Evolutionary conservation across 2,113 vertebrate species (phyloP).

Genomic region (Dasyornis broadbenti): DNA sequence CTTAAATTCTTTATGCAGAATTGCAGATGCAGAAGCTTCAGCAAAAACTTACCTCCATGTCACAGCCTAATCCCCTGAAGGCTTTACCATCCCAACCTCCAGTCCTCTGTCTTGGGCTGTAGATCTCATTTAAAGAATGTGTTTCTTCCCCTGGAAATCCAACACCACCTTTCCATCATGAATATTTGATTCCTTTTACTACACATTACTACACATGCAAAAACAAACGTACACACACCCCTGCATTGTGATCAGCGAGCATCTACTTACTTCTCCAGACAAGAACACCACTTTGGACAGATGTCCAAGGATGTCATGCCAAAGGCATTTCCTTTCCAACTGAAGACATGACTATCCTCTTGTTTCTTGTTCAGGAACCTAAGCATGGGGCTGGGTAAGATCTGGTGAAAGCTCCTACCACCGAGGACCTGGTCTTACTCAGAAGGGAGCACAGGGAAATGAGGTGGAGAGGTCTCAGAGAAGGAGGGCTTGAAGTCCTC

Average conservation of each 20-base stretch:
- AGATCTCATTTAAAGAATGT: not conserved
- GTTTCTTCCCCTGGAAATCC: not conserved
- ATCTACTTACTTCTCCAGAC: not conserved
- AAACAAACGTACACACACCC: not conserved
- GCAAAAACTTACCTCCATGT: not conserved
- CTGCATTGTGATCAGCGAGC: not conserved
- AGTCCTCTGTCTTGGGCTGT: not conserved
- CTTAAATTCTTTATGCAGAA: not conserved
- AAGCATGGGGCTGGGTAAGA: not conserved
- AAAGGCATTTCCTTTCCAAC: not conserved
- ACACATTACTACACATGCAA: not conserved
- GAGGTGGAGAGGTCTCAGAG: not conserved
- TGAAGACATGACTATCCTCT: not conserved
- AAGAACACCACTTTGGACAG: not conserved
- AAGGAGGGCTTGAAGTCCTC: not conserved
- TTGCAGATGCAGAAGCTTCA: not conserved
- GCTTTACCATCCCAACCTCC: not conserved
- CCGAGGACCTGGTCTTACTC: not conserved
- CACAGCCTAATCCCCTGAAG: not conserved
- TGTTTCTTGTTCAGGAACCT: not conserved
- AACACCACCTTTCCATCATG: not conserved
- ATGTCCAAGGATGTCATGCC: not conserved
- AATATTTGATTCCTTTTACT: not conserved
- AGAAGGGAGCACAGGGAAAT: not conserved
- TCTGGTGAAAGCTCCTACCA: not conserved